Evolutionary conservation across 2,888 invertebrate genomes (phyloP), one percentile per base, ranked within the genome.

Genomic region (Morpho helenor): DNA sequence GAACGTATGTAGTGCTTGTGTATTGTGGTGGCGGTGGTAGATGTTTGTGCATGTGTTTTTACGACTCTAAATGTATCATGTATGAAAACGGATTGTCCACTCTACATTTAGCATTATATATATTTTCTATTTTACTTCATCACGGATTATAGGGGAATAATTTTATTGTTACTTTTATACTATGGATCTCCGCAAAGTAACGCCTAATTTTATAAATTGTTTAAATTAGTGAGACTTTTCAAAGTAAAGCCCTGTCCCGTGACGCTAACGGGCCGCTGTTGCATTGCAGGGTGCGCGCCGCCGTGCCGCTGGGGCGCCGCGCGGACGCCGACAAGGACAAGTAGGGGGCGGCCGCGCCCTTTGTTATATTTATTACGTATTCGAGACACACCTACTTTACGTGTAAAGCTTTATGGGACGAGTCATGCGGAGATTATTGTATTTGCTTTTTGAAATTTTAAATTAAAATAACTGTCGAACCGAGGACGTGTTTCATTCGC

Each of bases 291-390:
- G 95, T 97, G 75, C 95, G 95, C 85, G 96, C 95, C 74, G 96
- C 96, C 72, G 94, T 97, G 85, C 97, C 97, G 66, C 94, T 97
- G 84, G 96, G 96, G 84, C 95, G 96, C 92, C 96, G 96, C 91
- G 81, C 93, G 68, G 96, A 97, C 81, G 94, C 95, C 77, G 94
- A 95, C 80, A 96, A 96, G 92, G 96, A 96, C 91, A 95, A 96
- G 92, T 96, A 95, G 92, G 56, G 63, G 71, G 57, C 62, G 52
- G 63, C 59, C 84, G 47, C 81, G 77, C 84, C 79, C 79, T 84
- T 87, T 87, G 88, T 89, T 89, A 87, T 86, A 87, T 87, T 87
- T 84, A 84, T 80, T 83, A 82, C 71, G 75, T 87, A 84, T 80
- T 82, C 53, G 82, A 83, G 83, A 80, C 81, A 80, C 80, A 82